Conservation (phyloP, 2,888 invertebrate species). For the Cyclophora punctaria region DNA sequence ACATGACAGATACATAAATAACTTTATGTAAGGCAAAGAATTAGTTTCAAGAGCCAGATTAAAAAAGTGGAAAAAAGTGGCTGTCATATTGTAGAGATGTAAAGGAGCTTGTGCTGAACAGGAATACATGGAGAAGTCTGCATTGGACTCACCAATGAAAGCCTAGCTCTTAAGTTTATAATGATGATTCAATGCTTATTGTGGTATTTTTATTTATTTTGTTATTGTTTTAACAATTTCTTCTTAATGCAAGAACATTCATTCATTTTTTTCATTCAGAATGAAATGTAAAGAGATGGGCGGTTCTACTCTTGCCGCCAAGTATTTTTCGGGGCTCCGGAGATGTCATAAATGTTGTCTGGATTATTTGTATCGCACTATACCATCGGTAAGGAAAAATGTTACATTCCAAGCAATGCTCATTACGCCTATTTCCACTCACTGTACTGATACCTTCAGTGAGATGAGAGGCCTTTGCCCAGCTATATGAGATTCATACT, state of each 20-base stretch:
- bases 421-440: neutral
- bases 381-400: constrained; percentile 35
- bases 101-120: too few relatives aligned
- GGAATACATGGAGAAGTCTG: too few relatives aligned
- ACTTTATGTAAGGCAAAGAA: too few relatives aligned
- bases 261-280: constrained; percentile 25
- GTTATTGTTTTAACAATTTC: too few relatives aligned
- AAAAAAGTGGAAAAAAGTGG: too few relatives aligned
- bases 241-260: neutral
- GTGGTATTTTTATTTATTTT: too few relatives aligned
- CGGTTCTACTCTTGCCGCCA: constrained; percentile 44
- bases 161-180: too few relatives aligned
- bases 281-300: constrained; percentile 50
- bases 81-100: too few relatives aligned
- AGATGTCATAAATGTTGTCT: constrained; percentile 53
- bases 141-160: too few relatives aligned
- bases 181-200: too few relatives aligned
- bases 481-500: neutral
- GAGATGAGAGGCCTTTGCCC: neutral
- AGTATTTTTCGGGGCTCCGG: constrained; percentile 43
- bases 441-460: neutral
- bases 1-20: too few relatives aligned
- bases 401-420: neutral
- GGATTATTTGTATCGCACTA: constrained; percentile 43
- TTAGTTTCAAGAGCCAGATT: too few relatives aligned